These are phyloP conservation scores for Frieseomelitta varia DNA, from an alignment of 1,140 invertebrate species.

Conservation along the genomic window DNA sequence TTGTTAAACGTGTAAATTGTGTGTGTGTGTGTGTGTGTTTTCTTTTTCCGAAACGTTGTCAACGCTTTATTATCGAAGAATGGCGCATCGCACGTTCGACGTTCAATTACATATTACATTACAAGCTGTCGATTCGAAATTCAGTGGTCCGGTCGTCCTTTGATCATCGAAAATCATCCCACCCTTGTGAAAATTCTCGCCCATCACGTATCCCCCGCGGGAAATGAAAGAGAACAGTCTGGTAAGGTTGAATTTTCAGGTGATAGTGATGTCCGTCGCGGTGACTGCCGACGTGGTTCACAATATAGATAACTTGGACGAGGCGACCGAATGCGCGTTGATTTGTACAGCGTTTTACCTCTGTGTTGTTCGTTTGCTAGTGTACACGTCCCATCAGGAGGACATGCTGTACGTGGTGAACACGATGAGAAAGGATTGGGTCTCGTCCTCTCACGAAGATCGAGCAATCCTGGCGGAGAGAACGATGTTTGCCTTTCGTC, in stretches of 20 bases:
- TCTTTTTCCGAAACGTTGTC: no score
- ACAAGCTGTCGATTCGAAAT: no score
- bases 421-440: conserved; percentile 70
- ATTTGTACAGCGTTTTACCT: conserved; percentile 57
- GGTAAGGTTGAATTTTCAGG: conserved; percentile 5
- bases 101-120: no score
- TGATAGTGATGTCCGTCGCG: conserved; percentile 2
- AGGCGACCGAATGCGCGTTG: conserved; percentile 67
- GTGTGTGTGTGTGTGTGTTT: no score
- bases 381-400: conserved; percentile 58
- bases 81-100: no score
- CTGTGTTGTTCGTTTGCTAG: conserved; percentile 50
- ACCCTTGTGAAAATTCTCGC: no score
- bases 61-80: no score
- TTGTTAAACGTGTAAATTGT: no score
- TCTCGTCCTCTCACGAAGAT: conserved; percentile 48
- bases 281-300: conserved; percentile 52
- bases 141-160: no score
- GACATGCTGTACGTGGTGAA: conserved; percentile 67
- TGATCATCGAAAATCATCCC: no score
- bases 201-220: no score
- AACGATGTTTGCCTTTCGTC: conserved; percentile 59
- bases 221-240: background rate
- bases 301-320: conserved; percentile 62
- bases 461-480: conserved; percentile 58